These are phyloP conservation scores for Cetoscarus ocellatus DNA, from an alignment of 2,797 vertebrate genomes.

Conservation along the genomic window DNA sequence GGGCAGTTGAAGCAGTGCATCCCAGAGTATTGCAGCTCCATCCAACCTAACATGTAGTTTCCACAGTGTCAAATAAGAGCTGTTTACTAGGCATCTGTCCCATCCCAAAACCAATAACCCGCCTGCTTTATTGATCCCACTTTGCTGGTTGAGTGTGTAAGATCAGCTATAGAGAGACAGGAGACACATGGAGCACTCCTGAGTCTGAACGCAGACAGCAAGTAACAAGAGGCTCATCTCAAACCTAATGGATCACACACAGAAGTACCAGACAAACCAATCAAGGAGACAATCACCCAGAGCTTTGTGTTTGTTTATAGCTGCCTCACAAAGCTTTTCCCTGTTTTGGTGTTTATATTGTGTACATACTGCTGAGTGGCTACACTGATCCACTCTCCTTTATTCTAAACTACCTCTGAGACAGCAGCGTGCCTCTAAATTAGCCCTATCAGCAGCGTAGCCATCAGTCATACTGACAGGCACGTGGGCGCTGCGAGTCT, in stretches of 20 bases:
- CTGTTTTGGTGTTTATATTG: constrained; percentile 19
- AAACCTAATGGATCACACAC: constrained; percentile 47
- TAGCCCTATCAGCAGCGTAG: constrained; percentile 58
- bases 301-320: constrained; percentile 38
- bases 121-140: constrained; percentile 68
- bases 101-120: constrained; percentile 55
- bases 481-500: constrained; percentile 34
- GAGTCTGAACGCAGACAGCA: constrained; percentile 2
- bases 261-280: constrained; percentile 36
- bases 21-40: constrained; percentile 30
- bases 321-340: constrained; percentile 3
- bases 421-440: constrained; percentile 63
- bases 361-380: constrained; percentile 19
- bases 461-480: constrained; percentile 75
- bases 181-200: constrained; percentile 19
- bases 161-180: constrained; percentile 32
- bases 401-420: constrained; percentile 55
- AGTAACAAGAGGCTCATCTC: constrained; percentile 52
- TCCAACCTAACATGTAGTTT: constrained; percentile 56
- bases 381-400: constrained; percentile 34
- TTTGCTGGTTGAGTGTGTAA: constrained; percentile 54
- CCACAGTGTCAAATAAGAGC: constrained; percentile 55
- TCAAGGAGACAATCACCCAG: constrained; percentile 42
- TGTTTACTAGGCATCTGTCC: constrained; percentile 55
- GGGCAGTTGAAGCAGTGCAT: neutral